Evolutionary conservation across 2,113 vertebrate genomes (phyloP).

Genomic region (Psammodynastes pulverulentus): DNA sequence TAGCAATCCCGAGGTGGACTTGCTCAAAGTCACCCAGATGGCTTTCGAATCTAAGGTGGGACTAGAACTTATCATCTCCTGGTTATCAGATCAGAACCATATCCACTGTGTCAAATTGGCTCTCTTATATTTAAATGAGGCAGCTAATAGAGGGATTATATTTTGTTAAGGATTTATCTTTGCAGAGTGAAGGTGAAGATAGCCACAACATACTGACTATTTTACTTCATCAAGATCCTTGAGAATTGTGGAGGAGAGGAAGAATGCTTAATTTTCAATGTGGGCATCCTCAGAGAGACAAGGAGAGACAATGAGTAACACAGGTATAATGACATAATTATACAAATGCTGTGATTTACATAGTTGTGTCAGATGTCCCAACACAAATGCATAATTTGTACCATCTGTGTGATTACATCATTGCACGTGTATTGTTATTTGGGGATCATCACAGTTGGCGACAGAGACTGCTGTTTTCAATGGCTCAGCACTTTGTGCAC

Average conservation of each 20-base stretch:
- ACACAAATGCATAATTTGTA: not conserved
- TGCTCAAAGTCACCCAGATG: not conserved
- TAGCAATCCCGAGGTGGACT: not conserved
- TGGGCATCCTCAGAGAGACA: not conserved
- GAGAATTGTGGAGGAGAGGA: not conserved
- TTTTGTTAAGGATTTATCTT: not conserved
- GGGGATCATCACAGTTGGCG: not conserved
- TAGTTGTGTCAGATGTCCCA: not conserved
- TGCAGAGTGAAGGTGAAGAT: not conserved
- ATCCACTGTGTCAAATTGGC: not conserved
- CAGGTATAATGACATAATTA: not conserved
- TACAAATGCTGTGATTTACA: not conserved
- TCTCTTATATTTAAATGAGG: not conserved
- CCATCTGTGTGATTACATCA: not conserved
- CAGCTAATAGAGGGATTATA: not conserved
- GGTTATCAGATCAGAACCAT: not conserved
- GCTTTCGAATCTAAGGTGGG: not conserved
- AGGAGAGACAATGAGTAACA: not conserved
- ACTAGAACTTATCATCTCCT: not conserved
- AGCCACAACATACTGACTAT: not conserved
- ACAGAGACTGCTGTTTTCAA: not conserved
- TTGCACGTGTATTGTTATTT: not conserved
- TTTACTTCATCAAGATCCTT: not conserved
- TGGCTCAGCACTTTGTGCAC: not conserved
- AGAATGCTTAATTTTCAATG: not conserved